phyloP scores from a whole-genome alignment of 2,113 vertebrate genomes.

The Trinectes maculatus region DNA sequence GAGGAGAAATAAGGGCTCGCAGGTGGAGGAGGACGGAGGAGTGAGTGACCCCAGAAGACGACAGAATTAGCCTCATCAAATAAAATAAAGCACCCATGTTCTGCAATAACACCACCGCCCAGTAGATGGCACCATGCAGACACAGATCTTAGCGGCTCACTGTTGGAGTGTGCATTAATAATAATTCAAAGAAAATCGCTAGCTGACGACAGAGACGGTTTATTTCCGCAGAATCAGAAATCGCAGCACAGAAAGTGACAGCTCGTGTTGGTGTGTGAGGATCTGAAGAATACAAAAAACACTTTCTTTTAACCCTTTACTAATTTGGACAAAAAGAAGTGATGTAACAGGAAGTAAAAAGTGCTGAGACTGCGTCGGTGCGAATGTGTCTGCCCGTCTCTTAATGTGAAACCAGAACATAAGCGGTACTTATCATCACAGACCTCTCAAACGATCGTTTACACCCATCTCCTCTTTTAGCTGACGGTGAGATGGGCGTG shows the following conservation, averaged over 20 bases:
- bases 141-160: conserved; percentile 27
- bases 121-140: conserved; percentile 67
- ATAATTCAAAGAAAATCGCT: conserved; percentile 3
- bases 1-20: conserved; percentile 56
- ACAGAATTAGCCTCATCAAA: conserved; percentile 6
- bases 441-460: conserved; percentile 74
- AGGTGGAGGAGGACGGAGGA: conserved; percentile 22
- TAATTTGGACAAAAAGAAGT: no score
- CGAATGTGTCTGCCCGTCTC: conserved; percentile 66
- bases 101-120: conserved; percentile 39
- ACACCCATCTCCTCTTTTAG: conserved; percentile 47
- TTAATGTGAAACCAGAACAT: conserved; percentile 68
- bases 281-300: no score
- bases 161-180: neutral
- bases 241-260: neutral
- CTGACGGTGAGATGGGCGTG: conserved; percentile 38
- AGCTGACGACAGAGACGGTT: no score
- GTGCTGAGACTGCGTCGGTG: conserved; percentile 52
- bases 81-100: neutral
- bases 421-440: conserved; percentile 79
- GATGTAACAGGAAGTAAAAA: conserved; percentile 11
- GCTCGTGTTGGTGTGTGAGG: no score
- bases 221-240: no score
- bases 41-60: conserved; percentile 29
- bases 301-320: no score